Conservation (phyloP, 2,113 vertebrate genomes). For the Stegostoma tigrinum region DNA sequence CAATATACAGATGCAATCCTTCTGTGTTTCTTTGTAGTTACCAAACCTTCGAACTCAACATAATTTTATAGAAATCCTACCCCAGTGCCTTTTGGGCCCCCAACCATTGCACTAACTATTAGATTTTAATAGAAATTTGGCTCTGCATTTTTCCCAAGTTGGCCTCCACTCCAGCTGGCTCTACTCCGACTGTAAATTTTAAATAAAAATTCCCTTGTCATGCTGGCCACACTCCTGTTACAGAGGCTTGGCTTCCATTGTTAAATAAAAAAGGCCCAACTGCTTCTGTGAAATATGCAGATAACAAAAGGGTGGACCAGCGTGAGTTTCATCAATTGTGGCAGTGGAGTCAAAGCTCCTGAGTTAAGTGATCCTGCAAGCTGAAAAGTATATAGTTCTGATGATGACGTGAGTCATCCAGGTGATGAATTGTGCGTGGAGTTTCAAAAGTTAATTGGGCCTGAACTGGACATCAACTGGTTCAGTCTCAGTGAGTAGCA, state of each 20-base stretch:
- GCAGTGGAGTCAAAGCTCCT: neutral
- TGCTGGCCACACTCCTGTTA: neutral
- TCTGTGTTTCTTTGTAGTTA: neutral
- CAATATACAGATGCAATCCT: too few relatives aligned
- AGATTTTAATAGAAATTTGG: neutral
- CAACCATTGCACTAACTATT: neutral
- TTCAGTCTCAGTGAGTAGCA: neutral
- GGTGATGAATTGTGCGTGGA: neutral
- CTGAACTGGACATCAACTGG: neutral
- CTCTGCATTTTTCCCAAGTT: conserved; percentile 1
- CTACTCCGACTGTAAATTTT: neutral
- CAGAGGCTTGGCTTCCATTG: conserved; percentile 1
- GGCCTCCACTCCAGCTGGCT: conserved; percentile 2
- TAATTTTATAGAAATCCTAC: neutral
- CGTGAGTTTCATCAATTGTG: neutral
- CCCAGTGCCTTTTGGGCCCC: neutral
- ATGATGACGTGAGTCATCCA: neutral
- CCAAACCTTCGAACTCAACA: too few relatives aligned
- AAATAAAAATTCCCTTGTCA: neutral
- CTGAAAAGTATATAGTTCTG: neutral
- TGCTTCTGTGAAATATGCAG: neutral
- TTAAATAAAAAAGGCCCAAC: neutral
- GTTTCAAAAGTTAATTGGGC: neutral
- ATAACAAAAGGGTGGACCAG: neutral
- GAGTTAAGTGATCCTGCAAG: neutral